Conservation (phyloP, 2,113 vertebrate species). For the Tetrax tetrax region DNA sequence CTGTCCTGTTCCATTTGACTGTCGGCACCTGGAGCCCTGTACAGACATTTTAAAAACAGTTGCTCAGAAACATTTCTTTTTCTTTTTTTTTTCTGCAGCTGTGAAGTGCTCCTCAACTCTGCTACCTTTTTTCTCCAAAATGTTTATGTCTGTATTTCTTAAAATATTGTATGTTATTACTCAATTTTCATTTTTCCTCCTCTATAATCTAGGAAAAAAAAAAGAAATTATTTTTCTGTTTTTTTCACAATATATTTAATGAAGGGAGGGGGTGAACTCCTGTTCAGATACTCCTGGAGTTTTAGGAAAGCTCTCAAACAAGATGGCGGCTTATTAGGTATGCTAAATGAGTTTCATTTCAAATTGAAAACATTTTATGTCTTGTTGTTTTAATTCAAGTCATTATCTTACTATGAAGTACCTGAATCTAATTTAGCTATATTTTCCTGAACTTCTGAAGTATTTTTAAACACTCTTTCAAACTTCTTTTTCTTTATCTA, state of each 20-base stretch:
- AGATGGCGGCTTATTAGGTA: not conserved
- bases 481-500: slow-evolving; percentile 1
- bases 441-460: slow-evolving; percentile 16
- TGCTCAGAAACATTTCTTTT: not conserved
- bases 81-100: not conserved
- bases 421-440: not conserved
- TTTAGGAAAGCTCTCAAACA: not conserved
- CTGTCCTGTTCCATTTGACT: rapidly evolving
- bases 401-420: not conserved
- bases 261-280: not conserved
- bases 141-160: not conserved
- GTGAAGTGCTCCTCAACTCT: not conserved
- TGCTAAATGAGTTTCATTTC: not conserved
- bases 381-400: slow-evolving; percentile 19
- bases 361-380: slow-evolving; percentile 1
- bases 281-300: not conserved
- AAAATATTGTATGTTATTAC: not conserved
- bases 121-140: too few relatives aligned
- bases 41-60: not conserved
- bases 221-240: not conserved
- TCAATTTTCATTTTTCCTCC: not conserved
- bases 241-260: not conserved
- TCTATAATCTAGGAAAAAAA: not conserved
- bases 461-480: not conserved
- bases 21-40: not conserved